Conservation (phyloP, 2,888 invertebrate species). For the Polyploca ridens region DNA sequence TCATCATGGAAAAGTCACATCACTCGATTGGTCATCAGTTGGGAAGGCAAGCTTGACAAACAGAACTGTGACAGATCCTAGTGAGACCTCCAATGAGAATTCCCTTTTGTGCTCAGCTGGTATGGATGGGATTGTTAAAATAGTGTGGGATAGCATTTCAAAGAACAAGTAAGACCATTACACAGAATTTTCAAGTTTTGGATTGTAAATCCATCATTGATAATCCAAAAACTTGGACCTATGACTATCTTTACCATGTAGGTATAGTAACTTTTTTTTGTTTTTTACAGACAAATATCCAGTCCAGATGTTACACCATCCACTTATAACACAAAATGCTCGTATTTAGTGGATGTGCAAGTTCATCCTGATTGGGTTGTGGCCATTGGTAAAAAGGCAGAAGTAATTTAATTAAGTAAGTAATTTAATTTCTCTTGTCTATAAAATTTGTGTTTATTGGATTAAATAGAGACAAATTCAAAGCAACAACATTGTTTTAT, state of each 20-base stretch:
- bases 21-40: conserved; percentile 85
- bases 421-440: too few relatives aligned
- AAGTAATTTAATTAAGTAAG: conserved; percentile 38
- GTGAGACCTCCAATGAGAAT: conserved; percentile 59
- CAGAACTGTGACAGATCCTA: conserved; percentile 56
- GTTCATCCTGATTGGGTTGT: conserved; percentile 80
- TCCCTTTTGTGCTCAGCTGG: conserved; percentile 87
- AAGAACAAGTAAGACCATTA: conserved; percentile 67
- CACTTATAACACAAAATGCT: conserved; percentile 78
- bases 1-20: conserved; percentile 86
- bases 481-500: neutral
- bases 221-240: too few relatives aligned
- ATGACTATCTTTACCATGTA: neutral
- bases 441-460: conserved; percentile 2
- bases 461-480: conserved; percentile 10
- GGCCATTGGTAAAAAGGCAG: conserved; percentile 72
- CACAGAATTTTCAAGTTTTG: too few relatives aligned
- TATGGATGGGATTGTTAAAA: conserved; percentile 86
- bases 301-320: conserved; percentile 73
- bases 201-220: neutral
- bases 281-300: conserved; percentile 65
- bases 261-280: conserved; percentile 11
- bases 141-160: conserved; percentile 86
- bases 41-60: conserved; percentile 70
- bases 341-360: conserved; percentile 78